Evolutionary conservation across 1,140 invertebrate genomes (phyloP), one percentile per base, ranked within the genome.

Genomic region (Homalodisca vitripennis): DNA sequence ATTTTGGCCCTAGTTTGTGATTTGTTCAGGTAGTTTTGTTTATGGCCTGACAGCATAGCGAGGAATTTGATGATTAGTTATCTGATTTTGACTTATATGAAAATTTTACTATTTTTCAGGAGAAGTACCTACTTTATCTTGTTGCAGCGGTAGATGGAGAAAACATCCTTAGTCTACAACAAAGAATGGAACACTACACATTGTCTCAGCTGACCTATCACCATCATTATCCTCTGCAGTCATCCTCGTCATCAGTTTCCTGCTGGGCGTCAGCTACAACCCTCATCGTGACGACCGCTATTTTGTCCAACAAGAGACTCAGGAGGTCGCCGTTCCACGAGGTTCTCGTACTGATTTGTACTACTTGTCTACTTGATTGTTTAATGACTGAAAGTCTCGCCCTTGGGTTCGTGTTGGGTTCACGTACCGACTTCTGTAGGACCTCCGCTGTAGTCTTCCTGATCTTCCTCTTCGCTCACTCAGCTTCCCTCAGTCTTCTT

Each of bases 161-260:
- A n/a, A 22, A 20, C 48, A 3, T 51, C 6, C 3, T 22, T 51
- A 3, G 14, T 51, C 3, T 51, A 51, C n/a, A 3, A 51, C 48
- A 3, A 51, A n/a, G 14, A 51, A 51, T n/a, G 48, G 48, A 3
- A 51, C 48, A 3, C 6, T 22, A 10, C 48, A 51, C 3, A n/a
- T 51, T 3, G 48, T 51, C 48, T 20, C 17, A 3, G 22, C 22
- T 20, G 48, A 51, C 14, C 22, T 22, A 3, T 20, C 48, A 3
- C 22, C 48, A 3, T 22, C 48, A 51, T 14, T 51, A n/a, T 14
- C 48, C 22, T 14, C 17, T 3, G 48, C 48, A 10, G 48, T 51
- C n/a, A 51, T 51, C 48, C 17, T 51, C 48, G 22, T 51, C 48
- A 51, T 51, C n/a, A 20, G 48, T 22, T 51, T 20, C 48, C 48